Percentiles rank a stretch among this genome's conserved stretches.
phyloP scores from a whole-genome alignment of 2,797 vertebrate genomes.

The Hydrocynus forskahlii region DNA sequence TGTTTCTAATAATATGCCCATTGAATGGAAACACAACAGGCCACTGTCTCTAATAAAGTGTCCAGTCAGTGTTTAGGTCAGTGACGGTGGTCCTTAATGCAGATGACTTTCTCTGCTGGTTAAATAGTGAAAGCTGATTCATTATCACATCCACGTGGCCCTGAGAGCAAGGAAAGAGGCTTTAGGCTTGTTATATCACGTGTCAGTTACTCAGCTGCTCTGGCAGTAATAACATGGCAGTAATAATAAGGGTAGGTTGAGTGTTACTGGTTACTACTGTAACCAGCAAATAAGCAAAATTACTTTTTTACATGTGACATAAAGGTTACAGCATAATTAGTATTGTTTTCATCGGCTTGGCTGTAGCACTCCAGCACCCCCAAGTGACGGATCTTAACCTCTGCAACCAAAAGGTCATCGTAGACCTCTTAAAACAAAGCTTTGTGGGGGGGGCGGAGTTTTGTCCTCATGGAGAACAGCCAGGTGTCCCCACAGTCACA shows the following conservation, averaged over 20 bases:
- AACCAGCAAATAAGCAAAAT: not conserved
- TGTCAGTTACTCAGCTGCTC: not conserved
- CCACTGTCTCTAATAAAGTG: not conserved
- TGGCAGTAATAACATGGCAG: not conserved
- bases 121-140: not conserved
- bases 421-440: too few relatives aligned
- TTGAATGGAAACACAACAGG: not conserved
- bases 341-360: not conserved
- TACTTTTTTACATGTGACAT: not conserved
- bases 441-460: too few relatives aligned
- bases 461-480: too few relatives aligned
- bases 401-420: too few relatives aligned
- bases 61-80: not conserved
- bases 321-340: not conserved
- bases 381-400: too few relatives aligned
- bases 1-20: not conserved
- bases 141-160: not conserved
- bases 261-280: not conserved
- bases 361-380: too few relatives aligned
- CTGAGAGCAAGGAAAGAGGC: not conserved
- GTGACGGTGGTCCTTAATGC: not conserved
- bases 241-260: not conserved
- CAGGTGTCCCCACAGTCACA: too few relatives aligned
- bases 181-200: not conserved
- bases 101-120: not conserved